Conservation (phyloP, 2,113 vertebrate species). For the Bos indicus region DNA sequence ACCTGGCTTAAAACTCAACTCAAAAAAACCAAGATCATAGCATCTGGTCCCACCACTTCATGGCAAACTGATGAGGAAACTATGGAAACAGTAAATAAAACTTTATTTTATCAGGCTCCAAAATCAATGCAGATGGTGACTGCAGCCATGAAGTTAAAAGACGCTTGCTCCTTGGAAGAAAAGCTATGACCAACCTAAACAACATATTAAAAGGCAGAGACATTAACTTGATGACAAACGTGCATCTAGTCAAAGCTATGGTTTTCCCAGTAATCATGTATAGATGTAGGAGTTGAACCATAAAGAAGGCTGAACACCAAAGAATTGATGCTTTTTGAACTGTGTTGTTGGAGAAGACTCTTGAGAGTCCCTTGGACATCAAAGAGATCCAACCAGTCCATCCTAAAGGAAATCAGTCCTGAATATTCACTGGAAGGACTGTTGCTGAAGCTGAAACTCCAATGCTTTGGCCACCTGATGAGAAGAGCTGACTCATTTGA, state of each 20-base stretch:
- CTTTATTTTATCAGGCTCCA: background rate
- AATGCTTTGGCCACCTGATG: background rate
- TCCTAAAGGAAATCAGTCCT: background rate
- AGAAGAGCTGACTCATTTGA: background rate
- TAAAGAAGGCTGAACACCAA: background rate
- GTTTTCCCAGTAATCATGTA: background rate
- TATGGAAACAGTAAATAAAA: background rate
- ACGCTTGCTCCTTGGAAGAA: too few relatives aligned
- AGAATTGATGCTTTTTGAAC: background rate
- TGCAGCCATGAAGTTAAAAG: background rate
- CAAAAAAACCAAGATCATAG: background rate
- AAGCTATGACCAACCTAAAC: too few relatives aligned
- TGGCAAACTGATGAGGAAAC: background rate
- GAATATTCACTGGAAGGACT: background rate
- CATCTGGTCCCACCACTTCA: background rate
- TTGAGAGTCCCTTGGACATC: background rate
- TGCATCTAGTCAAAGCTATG: background rate
- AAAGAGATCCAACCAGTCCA: background rate
- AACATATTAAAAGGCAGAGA: too few relatives aligned
- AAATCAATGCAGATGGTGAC: background rate
- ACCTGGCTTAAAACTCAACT: background rate
- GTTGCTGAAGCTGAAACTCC: background rate
- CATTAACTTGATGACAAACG: fast-evolving
- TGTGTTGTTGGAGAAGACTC: background rate
- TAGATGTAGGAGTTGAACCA: background rate